Conservation (phyloP, 2,797 vertebrate genomes). For the Trachurus trachurus region DNA sequence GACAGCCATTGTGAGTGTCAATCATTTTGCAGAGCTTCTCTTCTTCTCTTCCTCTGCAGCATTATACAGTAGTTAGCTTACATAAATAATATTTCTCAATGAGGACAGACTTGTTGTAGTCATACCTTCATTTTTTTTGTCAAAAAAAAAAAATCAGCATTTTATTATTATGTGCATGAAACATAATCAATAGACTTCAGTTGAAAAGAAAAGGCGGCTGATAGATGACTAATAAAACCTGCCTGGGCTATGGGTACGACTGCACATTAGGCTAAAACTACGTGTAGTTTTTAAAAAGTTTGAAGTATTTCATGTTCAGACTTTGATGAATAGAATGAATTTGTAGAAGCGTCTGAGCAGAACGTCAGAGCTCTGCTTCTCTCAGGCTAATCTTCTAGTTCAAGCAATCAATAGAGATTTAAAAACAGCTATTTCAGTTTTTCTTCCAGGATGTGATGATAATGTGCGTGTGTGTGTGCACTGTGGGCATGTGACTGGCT, state of each 20-base stretch:
- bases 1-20: not conserved
- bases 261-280: not conserved
- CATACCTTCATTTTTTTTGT: not conserved
- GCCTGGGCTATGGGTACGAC: too few species aligned
- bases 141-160: too few species aligned
- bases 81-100: not conserved
- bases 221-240: too few species aligned
- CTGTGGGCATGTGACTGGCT: not conserved
- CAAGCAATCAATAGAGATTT: constrained; percentile 27
- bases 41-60: not conserved
- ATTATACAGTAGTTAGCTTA: not conserved
- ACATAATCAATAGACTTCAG: too few species aligned
- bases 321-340: constrained; percentile 6
- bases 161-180: too few species aligned
- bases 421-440: not conserved
- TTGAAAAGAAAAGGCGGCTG: too few species aligned
- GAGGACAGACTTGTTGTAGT: not conserved
- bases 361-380: constrained; percentile 3
- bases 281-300: not conserved
- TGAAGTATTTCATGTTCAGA: not conserved
- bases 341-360: constrained; percentile 18
- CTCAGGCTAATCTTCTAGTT: constrained; percentile 1
- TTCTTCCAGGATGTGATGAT: not conserved
- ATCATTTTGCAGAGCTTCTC: not conserved
- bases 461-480: not conserved